Evolutionary conservation across 2,113 vertebrate genomes (phyloP).

Genomic region (Eleginops maclovinus): DNA sequence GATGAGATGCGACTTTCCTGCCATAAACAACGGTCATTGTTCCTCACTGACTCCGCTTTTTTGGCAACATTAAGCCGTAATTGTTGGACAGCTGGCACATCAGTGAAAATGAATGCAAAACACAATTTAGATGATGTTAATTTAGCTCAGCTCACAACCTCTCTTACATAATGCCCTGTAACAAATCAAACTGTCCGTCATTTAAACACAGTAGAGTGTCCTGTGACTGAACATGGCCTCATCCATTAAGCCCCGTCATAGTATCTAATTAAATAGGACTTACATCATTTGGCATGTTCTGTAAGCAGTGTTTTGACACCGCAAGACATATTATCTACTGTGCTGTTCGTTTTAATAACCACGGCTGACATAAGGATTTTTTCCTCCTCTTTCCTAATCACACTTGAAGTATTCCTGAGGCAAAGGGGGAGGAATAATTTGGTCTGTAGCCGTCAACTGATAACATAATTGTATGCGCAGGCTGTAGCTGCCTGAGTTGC

Average conservation of each 20-base stretch:
- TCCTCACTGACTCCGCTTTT: constrained; percentile 13
- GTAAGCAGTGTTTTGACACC: constrained; percentile 48
- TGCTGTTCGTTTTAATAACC: constrained; percentile 45
- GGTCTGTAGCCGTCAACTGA: constrained; percentile 30
- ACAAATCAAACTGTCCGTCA: constrained; percentile 6
- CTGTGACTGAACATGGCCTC: constrained; percentile 19
- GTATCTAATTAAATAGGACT: constrained; percentile 32
- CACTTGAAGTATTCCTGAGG: constrained; percentile 33
- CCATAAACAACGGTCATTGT: constrained; percentile 23
- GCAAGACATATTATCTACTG: constrained; percentile 21
- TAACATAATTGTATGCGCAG: constrained; percentile 20
- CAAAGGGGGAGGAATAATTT: constrained; percentile 27
- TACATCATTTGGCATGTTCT: constrained; percentile 19
- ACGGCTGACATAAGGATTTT: constrained; percentile 32
- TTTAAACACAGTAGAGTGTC: neutral
- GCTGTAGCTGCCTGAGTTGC: constrained; percentile 20
- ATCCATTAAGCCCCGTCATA: constrained; percentile 2
- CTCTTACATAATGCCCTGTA: neutral
- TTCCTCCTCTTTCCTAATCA: constrained; percentile 17
- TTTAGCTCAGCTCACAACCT: constrained; percentile 4
- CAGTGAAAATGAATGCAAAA: constrained; percentile 18
- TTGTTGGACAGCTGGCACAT: constrained; percentile 16
- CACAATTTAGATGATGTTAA: constrained; percentile 10
- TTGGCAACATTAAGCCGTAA: constrained; percentile 18
- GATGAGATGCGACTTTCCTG: constrained; percentile 35